Conservation (phyloP, 2,113 vertebrate species). For the Pycnonotus jocosus region DNA sequence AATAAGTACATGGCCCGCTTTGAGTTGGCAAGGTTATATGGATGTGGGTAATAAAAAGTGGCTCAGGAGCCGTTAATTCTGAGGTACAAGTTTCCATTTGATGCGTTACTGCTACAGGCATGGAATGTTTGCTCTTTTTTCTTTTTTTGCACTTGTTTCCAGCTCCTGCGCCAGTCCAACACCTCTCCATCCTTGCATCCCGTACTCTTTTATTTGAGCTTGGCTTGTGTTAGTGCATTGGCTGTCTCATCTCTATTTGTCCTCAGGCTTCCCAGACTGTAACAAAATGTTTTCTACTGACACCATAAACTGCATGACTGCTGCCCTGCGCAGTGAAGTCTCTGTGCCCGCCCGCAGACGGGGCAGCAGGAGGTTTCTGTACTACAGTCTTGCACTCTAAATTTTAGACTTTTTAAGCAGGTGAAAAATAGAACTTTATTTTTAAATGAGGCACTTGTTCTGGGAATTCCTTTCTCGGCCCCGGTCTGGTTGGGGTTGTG, state of each 20-base stretch:
- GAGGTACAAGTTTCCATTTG: neutral
- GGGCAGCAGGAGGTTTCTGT: conserved; percentile 36
- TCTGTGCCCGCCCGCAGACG: neutral
- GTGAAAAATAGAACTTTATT: conserved; percentile 53
- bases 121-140: neutral
- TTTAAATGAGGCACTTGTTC: conserved; percentile 33
- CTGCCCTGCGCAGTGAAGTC: neutral
- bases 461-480: neutral
- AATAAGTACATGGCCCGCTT: neutral
- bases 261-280: conserved; percentile 14
- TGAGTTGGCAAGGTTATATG: neutral
- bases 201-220: neutral
- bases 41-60: neutral
- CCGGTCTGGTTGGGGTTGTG: neutral
- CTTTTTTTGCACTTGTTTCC: neutral
- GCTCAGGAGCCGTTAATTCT: neutral
- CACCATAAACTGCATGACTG: conserved; percentile 4
- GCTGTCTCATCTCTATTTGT: neutral
- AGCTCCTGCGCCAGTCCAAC: neutral
- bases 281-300: conserved; percentile 4
- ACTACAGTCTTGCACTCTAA: neutral
- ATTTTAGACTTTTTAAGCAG: conserved; percentile 51
- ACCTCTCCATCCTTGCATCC: neutral
- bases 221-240: neutral
- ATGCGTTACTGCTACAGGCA: neutral